phyloP scores from a whole-genome alignment of 2,797 vertebrate genomes.

The Arctocebus calabarensis region DNA sequence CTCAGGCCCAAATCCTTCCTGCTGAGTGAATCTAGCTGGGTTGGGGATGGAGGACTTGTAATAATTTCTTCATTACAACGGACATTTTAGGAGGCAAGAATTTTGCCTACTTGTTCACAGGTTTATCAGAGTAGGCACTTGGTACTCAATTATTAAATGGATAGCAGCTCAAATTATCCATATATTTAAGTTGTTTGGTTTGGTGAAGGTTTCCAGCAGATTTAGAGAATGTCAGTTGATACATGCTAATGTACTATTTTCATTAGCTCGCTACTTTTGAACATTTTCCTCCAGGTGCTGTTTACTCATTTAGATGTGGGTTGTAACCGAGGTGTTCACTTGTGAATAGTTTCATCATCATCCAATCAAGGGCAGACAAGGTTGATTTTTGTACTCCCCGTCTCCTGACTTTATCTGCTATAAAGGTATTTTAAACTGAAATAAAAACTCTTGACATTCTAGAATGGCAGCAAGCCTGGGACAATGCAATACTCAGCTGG shows the following conservation, averaged over 20 bases:
- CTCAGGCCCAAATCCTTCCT: background rate
- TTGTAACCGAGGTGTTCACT: background rate
- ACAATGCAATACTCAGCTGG: background rate
- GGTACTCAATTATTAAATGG: background rate
- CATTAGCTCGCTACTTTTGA: background rate
- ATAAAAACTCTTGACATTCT: background rate
- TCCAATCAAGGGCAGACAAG: background rate
- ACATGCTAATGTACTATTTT: background rate
- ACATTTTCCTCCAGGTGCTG: background rate
- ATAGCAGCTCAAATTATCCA: background rate
- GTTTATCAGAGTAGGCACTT: background rate
- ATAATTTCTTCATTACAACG: background rate
- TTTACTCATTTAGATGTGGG: background rate
- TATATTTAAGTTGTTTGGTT: background rate
- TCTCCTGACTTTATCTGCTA: background rate
- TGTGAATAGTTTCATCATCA: background rate
- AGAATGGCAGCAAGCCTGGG: background rate
- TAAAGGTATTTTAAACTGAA: conserved; percentile 27
- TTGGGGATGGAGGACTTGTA: fast-evolving
- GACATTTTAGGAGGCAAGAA: background rate
- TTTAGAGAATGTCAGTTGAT: background rate
- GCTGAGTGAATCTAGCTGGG: background rate
- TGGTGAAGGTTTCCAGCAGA: conserved; percentile 8
- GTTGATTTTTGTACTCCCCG: background rate
- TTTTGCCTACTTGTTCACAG: background rate